Base-by-base conservation (phyloP, 2,888 invertebrate genomes). In the Dolomedes plantarius region DNA sequence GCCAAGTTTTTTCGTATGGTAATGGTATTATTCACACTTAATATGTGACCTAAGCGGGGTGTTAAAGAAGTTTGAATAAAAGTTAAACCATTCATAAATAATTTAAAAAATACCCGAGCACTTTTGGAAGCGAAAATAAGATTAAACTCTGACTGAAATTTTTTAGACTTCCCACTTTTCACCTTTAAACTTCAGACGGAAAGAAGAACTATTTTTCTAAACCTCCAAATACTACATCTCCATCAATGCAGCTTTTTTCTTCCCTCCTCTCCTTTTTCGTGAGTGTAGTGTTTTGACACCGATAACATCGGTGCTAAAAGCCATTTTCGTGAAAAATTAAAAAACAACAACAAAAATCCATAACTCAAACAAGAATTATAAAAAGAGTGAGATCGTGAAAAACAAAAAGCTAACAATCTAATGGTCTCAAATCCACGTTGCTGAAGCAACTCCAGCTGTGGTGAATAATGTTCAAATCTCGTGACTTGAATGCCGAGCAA, bases 401-500 rank as follows among this genome's bases (percentile, higher is more conserved):
- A 39, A 39, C n/a, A 28, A 69, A 32, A 39, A 32, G 69, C 28
- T 23, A 16, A 69, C 71, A 75, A 75, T 82, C 82, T 76, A 76
- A 69, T 46, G 75, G 68, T 41, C 71, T 68, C 50, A 62, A 75
- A 75, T 71, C 69, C 62, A 64, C 76, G 82, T 82, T 69, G 29
- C 56, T 46, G 31, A 76, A 11, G 50, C 75, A 69, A 69, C 56
- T 62, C 19, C 69, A 75, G 56, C 82, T 71, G 71, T 65, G 29
- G 77, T 72, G 83, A 83, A 29, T 83, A 71, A 83, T 83, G 83
- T 50, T 36, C 71, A 28, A 28, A 77, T 83, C 19, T 71, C 83
- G 83, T 83, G 83, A 83, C 83, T 77, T 46, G 83, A 71, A 76
- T 83, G n/a, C 29, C 62, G 16, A 64, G 9, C 36, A 36, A 36